phyloP scores from a whole-genome alignment of 2,888 invertebrate genomes.

The Theretra japonica region DNA sequence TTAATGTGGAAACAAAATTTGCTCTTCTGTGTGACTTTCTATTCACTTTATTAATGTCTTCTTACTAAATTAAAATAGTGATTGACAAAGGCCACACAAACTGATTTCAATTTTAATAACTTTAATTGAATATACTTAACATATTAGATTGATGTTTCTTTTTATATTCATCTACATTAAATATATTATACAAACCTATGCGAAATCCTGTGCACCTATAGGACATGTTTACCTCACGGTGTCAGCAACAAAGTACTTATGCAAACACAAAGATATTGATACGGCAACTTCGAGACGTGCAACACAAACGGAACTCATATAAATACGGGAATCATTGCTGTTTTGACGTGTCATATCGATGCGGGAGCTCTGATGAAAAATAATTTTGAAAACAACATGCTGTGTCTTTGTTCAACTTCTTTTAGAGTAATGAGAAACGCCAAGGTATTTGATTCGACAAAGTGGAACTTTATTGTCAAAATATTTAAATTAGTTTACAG shows the following conservation, averaged over 20 bases:
- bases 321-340: slow-evolving; percentile 49
- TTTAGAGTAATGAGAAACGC: too few species aligned
- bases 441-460: too few species aligned
- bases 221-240: slow-evolving; percentile 67
- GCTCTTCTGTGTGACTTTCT: too few species aligned
- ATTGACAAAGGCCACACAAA: too few species aligned
- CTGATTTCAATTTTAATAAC: too few species aligned
- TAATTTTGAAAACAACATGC: neutral
- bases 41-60: too few species aligned
- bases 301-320: slow-evolving; percentile 77
- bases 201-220: slow-evolving; percentile 53
- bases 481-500: too few species aligned
- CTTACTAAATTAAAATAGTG: too few species aligned
- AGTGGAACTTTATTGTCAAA: too few species aligned
- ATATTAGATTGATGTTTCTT: neutral
- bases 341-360: slow-evolving; percentile 45
- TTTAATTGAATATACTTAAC: too few species aligned
- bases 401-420: neutral
- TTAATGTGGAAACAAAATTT: too few species aligned
- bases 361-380: slow-evolving; percentile 33
- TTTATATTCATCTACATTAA: neutral
- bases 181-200: slow-evolving; percentile 4
- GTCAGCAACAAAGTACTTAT: slow-evolving; percentile 71
- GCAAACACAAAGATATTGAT: slow-evolving; percentile 78
- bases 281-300: slow-evolving; percentile 71